These are phyloP conservation scores for Pantelozetes paolii DNA, from an alignment of 2,888 invertebrate species.

Conservation along the genomic window DNA sequence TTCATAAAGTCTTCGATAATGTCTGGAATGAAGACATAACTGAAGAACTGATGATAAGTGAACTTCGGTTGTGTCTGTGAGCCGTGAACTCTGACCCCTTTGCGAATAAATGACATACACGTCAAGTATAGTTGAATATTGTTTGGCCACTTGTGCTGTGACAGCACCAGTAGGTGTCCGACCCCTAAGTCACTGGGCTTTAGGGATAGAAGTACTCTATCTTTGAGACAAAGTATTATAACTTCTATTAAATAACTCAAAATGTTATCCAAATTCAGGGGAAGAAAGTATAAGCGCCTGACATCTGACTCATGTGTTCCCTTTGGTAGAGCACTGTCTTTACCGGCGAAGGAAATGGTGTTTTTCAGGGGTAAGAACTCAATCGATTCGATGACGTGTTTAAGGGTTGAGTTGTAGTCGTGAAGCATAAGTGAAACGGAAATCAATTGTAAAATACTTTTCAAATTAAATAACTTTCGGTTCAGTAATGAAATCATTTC, in stretches of 20 bases:
- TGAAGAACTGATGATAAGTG: slow-evolving; percentile 38
- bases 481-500: neutral
- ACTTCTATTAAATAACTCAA: slow-evolving; percentile 40
- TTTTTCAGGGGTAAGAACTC: slow-evolving; percentile 4
- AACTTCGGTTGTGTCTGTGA: slow-evolving; percentile 32
- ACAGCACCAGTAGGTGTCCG: slow-evolving; percentile 43
- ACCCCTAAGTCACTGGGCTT: slow-evolving; percentile 40
- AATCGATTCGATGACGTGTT: neutral
- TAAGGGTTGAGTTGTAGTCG: slow-evolving; percentile 21
- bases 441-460: slow-evolving; percentile 25
- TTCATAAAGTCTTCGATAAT: slow-evolving; percentile 43
- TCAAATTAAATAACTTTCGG: neutral
- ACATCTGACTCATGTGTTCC: neutral
- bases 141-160: slow-evolving; percentile 44
- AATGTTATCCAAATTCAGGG: slow-evolving; percentile 15
- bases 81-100: neutral
- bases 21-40: slow-evolving; percentile 42
- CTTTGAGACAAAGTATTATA: slow-evolving; percentile 39
- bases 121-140: slow-evolving; percentile 32
- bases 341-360: neutral
- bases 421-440: slow-evolving; percentile 34
- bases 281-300: slow-evolving; percentile 39
- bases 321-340: neutral
- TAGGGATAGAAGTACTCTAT: slow-evolving; percentile 16
- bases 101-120: slow-evolving; percentile 26